A percentile compares a stretch with the other conserved stretches of the same genome.
Evolutionary conservation across 2,888 invertebrate species (phyloP).

Genomic region (Horisme vitalbata): DNA sequence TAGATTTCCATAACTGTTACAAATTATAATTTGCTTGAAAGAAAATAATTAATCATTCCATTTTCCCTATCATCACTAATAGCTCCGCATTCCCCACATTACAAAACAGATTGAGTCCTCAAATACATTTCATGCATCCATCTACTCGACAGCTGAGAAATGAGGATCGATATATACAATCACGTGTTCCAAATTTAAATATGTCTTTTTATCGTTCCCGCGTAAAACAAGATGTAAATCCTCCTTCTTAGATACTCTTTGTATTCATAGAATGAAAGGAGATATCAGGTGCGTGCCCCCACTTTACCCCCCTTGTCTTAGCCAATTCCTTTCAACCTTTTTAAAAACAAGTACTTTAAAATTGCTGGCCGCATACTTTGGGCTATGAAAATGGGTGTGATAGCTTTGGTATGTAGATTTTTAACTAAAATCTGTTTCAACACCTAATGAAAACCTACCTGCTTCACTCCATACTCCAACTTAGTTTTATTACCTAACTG

Average conservation of each 20-base stretch:
- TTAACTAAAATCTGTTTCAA: neutral
- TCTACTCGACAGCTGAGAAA: slow-evolving; percentile 33
- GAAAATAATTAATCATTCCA: slow-evolving; percentile 12
- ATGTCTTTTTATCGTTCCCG: slow-evolving; percentile 29
- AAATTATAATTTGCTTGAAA: neutral
- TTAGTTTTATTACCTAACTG: too few relatives aligned
- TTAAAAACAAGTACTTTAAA: slow-evolving; percentile 62
- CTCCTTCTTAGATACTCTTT: slow-evolving; percentile 58
- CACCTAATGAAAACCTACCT: too few relatives aligned
- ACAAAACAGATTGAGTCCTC: slow-evolving; percentile 34
- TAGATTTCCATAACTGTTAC: too few relatives aligned
- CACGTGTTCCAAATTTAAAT: slow-evolving; percentile 35
- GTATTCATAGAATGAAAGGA: slow-evolving; percentile 71
- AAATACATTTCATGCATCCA: slow-evolving; percentile 30
- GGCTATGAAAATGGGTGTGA: slow-evolving; percentile 40
- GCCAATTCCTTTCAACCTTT: slow-evolving; percentile 44
- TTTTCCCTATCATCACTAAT: slow-evolving; percentile 13
- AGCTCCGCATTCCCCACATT: slow-evolving; percentile 26
- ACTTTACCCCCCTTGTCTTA: slow-evolving; percentile 16
- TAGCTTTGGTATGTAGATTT: slow-evolving; percentile 5
- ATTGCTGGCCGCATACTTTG: slow-evolving; percentile 51
- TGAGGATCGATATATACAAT: slow-evolving; percentile 36
- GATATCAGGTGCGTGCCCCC: slow-evolving; percentile 55
- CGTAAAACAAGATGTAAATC: slow-evolving; percentile 34
- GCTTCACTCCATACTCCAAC: too few relatives aligned